A percentile compares a stretch with the other conserved stretches of the same genome.
Conservation (phyloP, 2,888 invertebrate genomes). For the Caenorhabditis sinica region DNA sequence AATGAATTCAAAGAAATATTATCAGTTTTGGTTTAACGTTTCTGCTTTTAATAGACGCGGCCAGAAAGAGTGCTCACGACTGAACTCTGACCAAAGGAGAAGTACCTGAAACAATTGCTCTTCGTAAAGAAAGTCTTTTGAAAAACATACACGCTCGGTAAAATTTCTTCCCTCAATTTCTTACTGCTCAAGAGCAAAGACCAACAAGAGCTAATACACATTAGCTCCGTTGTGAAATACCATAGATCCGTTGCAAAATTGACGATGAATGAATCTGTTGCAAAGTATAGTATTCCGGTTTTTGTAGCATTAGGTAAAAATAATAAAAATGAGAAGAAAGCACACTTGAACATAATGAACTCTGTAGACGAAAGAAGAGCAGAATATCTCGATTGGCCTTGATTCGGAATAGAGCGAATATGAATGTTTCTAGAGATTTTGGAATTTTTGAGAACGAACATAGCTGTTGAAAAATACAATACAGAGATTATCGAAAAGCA, state of each 20-base stretch:
- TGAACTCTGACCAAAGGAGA: slow-evolving; percentile 7
- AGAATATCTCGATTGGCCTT: not conserved
- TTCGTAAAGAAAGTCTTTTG: no score
- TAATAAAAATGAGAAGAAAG: slow-evolving; percentile 45
- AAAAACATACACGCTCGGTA: slow-evolving; percentile 37
- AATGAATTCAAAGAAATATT: not conserved
- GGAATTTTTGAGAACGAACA: slow-evolving; percentile 8
- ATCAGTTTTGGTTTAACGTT: not conserved
- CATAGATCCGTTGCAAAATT: slow-evolving; percentile 44
- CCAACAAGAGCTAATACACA: slow-evolving; percentile 59
- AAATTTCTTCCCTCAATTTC: slow-evolving; percentile 24
- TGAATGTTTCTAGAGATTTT: not conserved
- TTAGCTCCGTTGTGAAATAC: slow-evolving; percentile 58
- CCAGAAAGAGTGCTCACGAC: not conserved
- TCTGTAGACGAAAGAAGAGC: slow-evolving; percentile 5
- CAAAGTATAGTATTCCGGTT: slow-evolving; percentile 38
- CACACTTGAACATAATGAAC: slow-evolving; percentile 54
- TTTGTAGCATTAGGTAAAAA: slow-evolving; percentile 53
- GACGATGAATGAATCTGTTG: not conserved
- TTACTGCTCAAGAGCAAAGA: slow-evolving; percentile 40
- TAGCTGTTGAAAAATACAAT: slow-evolving; percentile 11
- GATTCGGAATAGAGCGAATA: not conserved
- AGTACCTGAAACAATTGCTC: not conserved
- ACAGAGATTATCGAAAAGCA: slow-evolving; percentile 26
- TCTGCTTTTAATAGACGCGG: not conserved